These are phyloP conservation scores for Hylomyscus alleni DNA, from an alignment of 2,797 vertebrate genomes.

Conservation along the genomic window DNA sequence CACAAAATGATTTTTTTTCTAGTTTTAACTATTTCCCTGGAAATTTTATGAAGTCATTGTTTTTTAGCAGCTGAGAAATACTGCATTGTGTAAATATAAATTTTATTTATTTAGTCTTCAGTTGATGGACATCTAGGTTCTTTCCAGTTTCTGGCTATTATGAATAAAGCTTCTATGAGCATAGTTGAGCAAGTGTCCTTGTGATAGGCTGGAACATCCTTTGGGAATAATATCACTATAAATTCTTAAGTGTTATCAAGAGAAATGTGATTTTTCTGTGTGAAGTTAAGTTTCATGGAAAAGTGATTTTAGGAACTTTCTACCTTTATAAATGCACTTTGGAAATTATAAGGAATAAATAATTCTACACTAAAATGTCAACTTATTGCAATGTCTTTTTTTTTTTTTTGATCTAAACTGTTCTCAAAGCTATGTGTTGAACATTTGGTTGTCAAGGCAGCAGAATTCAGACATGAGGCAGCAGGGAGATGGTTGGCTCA, in stretches of 20 bases:
- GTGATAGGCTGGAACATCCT: too few relatives aligned
- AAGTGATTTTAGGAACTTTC: slow-evolving; percentile 31
- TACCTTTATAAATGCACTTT: slow-evolving; percentile 32
- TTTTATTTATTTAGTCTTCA: too few relatives aligned
- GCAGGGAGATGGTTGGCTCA: background rate
- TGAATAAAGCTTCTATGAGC: too few relatives aligned
- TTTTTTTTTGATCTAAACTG: background rate
- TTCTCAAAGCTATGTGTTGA: background rate
- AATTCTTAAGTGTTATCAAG: slow-evolving; percentile 16
- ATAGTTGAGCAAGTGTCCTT: too few relatives aligned
- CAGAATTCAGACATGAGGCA: background rate
- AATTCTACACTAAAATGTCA: background rate
- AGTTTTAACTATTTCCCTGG: too few relatives aligned
- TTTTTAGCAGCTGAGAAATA: too few relatives aligned
- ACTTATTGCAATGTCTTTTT: background rate
- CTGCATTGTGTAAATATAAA: too few relatives aligned
- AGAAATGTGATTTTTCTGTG: background rate
- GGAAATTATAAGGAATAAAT: slow-evolving; percentile 49
- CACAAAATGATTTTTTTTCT: too few relatives aligned
- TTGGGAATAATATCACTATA: background rate
- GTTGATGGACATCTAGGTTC: too few relatives aligned
- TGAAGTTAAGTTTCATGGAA: background rate
- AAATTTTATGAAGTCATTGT: too few relatives aligned
- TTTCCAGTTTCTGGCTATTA: too few relatives aligned
- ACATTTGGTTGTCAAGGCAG: background rate